phyloP scores from a whole-genome alignment of 2,797 vertebrate species.

The Sebastiscus tertius region DNA sequence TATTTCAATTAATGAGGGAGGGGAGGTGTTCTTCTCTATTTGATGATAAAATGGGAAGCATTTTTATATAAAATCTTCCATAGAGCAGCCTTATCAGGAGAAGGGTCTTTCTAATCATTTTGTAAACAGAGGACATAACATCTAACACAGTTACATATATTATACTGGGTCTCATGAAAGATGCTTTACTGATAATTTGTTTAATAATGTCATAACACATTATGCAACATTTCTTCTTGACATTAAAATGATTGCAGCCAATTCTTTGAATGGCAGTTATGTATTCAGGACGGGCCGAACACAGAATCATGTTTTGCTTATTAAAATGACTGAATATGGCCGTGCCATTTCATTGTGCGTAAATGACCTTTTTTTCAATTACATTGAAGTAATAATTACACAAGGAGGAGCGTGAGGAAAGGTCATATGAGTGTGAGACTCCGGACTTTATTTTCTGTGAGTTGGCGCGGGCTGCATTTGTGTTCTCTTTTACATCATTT shows the following conservation, averaged over 20 bases:
- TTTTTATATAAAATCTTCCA: neutral
- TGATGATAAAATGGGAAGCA: neutral
- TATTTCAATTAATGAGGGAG: neutral
- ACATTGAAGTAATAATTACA: conserved; percentile 39
- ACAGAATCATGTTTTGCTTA: conserved; percentile 12
- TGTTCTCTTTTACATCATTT: conserved; percentile 24
- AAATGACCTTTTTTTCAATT: conserved; percentile 40
- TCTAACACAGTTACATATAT: neutral
- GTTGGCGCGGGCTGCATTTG: neutral
- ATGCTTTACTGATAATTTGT: conserved; percentile 30
- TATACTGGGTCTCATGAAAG: neutral
- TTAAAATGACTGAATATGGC: conserved; percentile 33
- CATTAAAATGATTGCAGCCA: conserved; percentile 44
- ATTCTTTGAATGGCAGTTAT: conserved; percentile 35
- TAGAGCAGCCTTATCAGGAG: neutral
- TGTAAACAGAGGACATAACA: conserved; percentile 4
- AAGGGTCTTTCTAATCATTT: conserved; percentile 2
- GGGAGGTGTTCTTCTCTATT: neutral
- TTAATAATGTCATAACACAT: conserved; percentile 30
- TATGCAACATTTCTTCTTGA: conserved; percentile 41
- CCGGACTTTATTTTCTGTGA: conserved; percentile 8
- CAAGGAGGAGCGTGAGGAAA: conserved; percentile 26
- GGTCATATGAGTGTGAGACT: conserved; percentile 16
- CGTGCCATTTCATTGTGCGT: conserved; percentile 34
- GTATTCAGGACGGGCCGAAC: conserved; percentile 15